A percentile compares a stretch with the other conserved stretches of the same genome.
Conservation (phyloP, 2,797 vertebrate species). For the Sternarchorhynchus goeldii region DNA sequence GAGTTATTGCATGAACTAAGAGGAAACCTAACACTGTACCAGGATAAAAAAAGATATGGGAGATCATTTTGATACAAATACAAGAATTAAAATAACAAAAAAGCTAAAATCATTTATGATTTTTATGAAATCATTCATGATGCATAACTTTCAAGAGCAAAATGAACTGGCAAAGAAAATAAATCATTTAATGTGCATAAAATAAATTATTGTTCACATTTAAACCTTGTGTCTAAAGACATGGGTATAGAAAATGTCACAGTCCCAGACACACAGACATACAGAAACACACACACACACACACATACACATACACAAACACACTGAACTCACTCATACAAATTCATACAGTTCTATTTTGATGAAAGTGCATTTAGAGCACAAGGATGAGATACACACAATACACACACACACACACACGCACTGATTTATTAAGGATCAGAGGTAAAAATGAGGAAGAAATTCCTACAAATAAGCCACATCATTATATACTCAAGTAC, state of each 20-base stretch:
- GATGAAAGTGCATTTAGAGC: neutral
- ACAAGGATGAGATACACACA: too few relatives aligned
- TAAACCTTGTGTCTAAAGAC: neutral
- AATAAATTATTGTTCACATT: constrained; percentile 2
- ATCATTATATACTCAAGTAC: too few relatives aligned
- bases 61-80: neutral
- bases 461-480: too few relatives aligned
- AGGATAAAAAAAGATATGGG: too few relatives aligned
- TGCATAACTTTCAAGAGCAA: neutral
- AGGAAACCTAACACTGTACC: neutral
- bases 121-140: too few relatives aligned
- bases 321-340: neutral
- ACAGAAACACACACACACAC: neutral
- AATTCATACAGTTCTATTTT: neutral
- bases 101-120: too few relatives aligned
- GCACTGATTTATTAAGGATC: too few relatives aligned
- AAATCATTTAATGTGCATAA: neutral
- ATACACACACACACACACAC: too few relatives aligned
- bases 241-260: too few relatives aligned
- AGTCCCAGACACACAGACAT: too few relatives aligned
- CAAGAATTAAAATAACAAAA: too few relatives aligned
- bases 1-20: neutral
- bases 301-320: neutral
- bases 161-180: neutral
- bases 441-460: too few relatives aligned